A percentile compares a stretch with the other conserved stretches of the same genome.
Evolutionary conservation across 2,888 invertebrate genomes (phyloP).

Genomic region (Pedicia rivosa): DNA sequence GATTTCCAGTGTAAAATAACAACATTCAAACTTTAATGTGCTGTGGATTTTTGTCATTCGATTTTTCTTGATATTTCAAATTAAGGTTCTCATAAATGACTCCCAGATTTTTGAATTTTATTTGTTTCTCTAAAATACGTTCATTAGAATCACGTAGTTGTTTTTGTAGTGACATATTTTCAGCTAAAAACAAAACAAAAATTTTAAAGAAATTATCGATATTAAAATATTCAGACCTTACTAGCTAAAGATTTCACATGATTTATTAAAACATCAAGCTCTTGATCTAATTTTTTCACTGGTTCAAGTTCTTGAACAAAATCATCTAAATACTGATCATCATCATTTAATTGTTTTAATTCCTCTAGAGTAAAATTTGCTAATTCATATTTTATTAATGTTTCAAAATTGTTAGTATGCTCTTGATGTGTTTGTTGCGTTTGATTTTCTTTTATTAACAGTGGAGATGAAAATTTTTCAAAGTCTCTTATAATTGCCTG

Average conservation of each 20-base stretch:
- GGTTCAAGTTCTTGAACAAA: conserved; percentile 52
- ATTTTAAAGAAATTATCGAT: conserved; percentile 5
- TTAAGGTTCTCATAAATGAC: conserved; percentile 53
- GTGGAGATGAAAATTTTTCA: conserved; percentile 43
- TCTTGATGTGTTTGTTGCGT: conserved; percentile 10
- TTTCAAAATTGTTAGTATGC: conserved; percentile 2
- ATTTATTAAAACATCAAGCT: conserved; percentile 52
- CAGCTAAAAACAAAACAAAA: conserved; percentile 31
- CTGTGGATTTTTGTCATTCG: conserved; percentile 56
- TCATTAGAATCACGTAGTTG: conserved; percentile 30
- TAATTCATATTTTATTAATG: conserved; percentile 22
- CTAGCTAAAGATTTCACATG: conserved; percentile 53
- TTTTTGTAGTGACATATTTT: conserved; percentile 49
- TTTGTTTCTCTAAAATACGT: conserved; percentile 32
- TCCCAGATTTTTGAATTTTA: conserved; percentile 48
- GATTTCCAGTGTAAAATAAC: not conserved
- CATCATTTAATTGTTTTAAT: conserved; percentile 49
- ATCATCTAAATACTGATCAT: conserved; percentile 55
- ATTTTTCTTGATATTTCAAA: conserved; percentile 50
- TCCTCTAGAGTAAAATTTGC: conserved; percentile 38
- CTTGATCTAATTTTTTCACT: conserved; percentile 47
- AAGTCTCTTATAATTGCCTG: conserved; percentile 68
- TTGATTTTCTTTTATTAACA: conserved; percentile 24
- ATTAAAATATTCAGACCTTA: conserved; percentile 20
- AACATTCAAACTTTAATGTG: conserved; percentile 42